Conservation (phyloP, 2,797 vertebrate genomes). For the Pteronotus mesoamericanus region DNA sequence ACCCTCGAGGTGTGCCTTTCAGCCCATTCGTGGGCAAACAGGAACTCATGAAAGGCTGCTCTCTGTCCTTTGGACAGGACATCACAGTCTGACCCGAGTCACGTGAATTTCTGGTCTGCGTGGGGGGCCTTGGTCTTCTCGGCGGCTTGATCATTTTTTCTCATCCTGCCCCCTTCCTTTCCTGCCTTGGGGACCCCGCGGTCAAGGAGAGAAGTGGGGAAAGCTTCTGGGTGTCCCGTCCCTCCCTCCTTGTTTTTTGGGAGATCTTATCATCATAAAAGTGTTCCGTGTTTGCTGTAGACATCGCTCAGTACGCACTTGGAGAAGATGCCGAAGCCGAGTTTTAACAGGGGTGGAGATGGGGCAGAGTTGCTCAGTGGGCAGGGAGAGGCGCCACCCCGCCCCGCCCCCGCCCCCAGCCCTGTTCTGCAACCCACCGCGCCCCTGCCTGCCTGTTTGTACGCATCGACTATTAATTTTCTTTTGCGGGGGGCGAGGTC, state of each 20-base stretch:
- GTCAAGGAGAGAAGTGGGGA: neutral
- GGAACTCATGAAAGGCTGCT: conserved; percentile 21
- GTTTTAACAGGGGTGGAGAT: neutral
- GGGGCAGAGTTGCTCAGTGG: neutral
- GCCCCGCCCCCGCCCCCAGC: too few species aligned
- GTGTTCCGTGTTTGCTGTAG: neutral
- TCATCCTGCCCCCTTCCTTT: neutral
- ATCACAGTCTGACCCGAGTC: neutral
- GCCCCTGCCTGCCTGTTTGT: neutral
- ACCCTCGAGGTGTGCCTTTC: conserved; percentile 53
- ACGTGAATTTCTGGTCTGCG: neutral
- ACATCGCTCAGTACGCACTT: neutral
- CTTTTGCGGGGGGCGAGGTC: neutral
- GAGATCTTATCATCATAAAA: neutral
- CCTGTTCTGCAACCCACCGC: accelerated
- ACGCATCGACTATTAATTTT: neutral
- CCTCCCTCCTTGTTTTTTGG: neutral
- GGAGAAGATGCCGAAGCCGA: neutral
- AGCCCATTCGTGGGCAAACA: conserved; percentile 50
- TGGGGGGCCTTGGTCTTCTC: neutral
- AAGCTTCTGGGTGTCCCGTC: neutral
- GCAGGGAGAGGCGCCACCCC: accelerated
- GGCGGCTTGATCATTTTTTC: neutral
- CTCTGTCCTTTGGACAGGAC: neutral
- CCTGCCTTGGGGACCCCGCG: neutral